Evolutionary conservation across 2,113 vertebrate species (phyloP).

Genomic region (Trichechus manatus): DNA sequence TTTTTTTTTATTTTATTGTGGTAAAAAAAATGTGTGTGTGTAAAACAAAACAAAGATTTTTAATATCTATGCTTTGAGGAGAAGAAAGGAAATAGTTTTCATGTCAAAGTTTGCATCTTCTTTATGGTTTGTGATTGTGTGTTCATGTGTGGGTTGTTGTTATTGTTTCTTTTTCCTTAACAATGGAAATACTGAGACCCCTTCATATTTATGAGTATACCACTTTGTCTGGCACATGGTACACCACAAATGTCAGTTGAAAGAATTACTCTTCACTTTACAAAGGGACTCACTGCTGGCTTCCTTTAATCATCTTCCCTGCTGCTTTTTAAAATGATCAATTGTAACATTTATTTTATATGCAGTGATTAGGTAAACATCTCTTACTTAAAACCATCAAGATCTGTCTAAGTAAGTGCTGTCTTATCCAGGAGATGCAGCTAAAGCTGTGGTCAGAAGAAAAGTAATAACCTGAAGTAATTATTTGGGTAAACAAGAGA

Average conservation of each 20-base stretch:
- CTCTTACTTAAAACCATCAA: neutral
- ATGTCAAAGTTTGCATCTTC: neutral
- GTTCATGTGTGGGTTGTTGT: neutral
- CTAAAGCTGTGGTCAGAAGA: neutral
- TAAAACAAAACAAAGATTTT: neutral
- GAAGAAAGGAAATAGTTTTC: slow-evolving; percentile 19
- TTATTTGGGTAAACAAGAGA: neutral
- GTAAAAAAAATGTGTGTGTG: neutral
- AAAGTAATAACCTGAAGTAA: neutral
- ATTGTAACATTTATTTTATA: neutral
- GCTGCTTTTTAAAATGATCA: neutral
- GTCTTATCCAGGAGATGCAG: neutral
- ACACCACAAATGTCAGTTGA: neutral
- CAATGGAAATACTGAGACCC: neutral
- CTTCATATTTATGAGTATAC: neutral
- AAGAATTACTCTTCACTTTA: slow-evolving; percentile 23
- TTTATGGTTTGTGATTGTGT: neutral
- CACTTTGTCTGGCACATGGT: neutral
- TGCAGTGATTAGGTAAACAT: neutral
- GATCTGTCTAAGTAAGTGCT: neutral
- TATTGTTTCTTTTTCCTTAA: neutral
- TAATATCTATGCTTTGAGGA: neutral
- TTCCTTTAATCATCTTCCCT: neutral
- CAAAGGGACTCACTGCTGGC: neutral
- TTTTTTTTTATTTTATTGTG: neutral